Conservation (phyloP, 2,888 invertebrate species). For the Orthonevra nobilis region DNA sequence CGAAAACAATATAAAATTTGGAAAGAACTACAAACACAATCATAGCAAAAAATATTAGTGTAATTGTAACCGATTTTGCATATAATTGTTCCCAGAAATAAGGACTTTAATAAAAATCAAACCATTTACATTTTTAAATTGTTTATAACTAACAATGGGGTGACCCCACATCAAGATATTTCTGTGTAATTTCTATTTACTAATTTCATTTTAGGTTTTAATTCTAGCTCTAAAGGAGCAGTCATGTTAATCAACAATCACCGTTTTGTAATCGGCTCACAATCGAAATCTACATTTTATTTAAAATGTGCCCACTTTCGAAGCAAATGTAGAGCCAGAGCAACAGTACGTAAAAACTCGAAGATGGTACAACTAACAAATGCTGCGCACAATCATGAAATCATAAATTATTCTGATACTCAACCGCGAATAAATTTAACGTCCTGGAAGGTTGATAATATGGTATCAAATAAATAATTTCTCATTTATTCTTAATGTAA, state of each 20-base stretch:
- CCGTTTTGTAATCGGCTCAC: conserved; percentile 78
- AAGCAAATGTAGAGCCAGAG: conserved; percentile 77
- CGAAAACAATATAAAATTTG: conserved; percentile 72
- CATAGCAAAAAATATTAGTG: conserved; percentile 52
- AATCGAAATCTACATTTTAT: conserved; percentile 76
- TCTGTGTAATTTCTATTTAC: conserved; percentile 6
- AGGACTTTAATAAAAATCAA: too few relatives aligned
- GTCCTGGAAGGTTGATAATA: neutral
- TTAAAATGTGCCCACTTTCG: conserved; percentile 79
- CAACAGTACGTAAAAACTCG: conserved; percentile 75
- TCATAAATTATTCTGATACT: neutral
- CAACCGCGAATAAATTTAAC: neutral
- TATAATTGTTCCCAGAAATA: too few relatives aligned
- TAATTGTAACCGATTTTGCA: too few relatives aligned
- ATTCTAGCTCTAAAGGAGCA: conserved; percentile 37
- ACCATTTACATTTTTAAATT: too few relatives aligned
- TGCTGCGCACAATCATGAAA: conserved; percentile 76
- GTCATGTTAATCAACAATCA: conserved; percentile 61
- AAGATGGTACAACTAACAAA: conserved; percentile 74
- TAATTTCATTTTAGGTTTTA: conserved; percentile 58
- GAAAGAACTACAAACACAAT: conserved; percentile 71
- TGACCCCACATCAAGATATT: too few relatives aligned
- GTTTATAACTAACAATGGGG: neutral
- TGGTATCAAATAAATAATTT: too few relatives aligned
- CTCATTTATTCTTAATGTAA: too few relatives aligned